Percentiles rank a stretch among this genome's conserved stretches.
Evolutionary conservation across 1,140 invertebrate genomes (phyloP).

Genomic region (Neodiprion virginianus): DNA sequence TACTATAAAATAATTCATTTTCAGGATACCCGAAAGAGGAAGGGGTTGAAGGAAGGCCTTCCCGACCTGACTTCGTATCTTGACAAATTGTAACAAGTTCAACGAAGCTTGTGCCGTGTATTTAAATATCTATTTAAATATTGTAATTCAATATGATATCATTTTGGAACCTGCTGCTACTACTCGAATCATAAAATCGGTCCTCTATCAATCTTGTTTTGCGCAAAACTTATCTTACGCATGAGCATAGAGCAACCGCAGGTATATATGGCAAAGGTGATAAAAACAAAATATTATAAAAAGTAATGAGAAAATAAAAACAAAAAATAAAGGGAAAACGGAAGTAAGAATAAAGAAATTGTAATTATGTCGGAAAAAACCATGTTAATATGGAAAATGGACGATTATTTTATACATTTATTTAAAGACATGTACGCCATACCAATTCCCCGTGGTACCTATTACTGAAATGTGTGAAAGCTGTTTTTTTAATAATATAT

Average conservation of each 20-base stretch:
- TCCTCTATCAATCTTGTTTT: constrained; percentile 52
- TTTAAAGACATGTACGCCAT: constrained; percentile 46
- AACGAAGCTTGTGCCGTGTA: constrained; percentile 43
- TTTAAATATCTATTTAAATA: constrained; percentile 61
- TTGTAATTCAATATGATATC: constrained; percentile 58
- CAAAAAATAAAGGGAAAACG: neutral
- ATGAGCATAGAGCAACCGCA: neutral
- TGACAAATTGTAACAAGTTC: constrained; percentile 87
- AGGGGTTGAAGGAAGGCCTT: constrained; percentile 97
- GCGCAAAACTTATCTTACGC: constrained; percentile 26
- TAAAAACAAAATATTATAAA: constrained; percentile 2
- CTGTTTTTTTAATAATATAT: neutral
- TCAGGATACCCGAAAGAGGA: constrained; percentile 96
- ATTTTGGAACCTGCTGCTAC: constrained; percentile 38
- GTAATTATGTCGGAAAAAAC: constrained; percentile 42
- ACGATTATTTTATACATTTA: constrained; percentile 57
- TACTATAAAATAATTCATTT: constrained; percentile 48
- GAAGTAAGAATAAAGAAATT: constrained; percentile 39
- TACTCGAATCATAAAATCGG: constrained; percentile 42
- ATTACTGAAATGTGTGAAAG: constrained; percentile 10
- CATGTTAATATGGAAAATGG: constrained; percentile 28
- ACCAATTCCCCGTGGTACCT: constrained; percentile 41
- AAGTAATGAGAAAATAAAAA: neutral
- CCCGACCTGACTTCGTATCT: constrained; percentile 92
- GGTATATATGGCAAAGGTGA: neutral